Evolutionary conservation across 2,888 invertebrate species (phyloP).

Genomic region (Conomelus anceps): DNA sequence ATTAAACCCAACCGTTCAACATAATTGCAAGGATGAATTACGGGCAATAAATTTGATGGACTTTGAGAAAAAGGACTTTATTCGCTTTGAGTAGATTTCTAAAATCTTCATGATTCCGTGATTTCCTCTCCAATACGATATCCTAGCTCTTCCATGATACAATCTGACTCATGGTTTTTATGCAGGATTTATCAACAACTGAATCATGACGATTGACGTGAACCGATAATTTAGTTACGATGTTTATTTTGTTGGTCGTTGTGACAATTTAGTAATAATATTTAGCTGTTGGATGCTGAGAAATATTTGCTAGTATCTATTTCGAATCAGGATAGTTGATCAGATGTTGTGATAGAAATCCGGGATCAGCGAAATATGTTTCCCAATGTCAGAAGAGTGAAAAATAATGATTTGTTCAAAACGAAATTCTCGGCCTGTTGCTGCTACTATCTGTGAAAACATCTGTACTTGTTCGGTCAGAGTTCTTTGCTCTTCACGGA

Average conservation of each 20-base stretch:
- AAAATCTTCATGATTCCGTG: neutral
- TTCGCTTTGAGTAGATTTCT: neutral
- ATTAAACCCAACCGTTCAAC: no score
- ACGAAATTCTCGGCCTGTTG: neutral
- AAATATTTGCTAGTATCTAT: neutral
- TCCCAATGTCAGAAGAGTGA: neutral
- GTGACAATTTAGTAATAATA: neutral
- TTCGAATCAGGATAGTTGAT: no score
- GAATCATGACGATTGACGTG: neutral
- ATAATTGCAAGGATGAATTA: neutral
- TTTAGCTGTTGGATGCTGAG: no score
- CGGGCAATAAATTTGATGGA: neutral
- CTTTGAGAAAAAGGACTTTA: neutral
- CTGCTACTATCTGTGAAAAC: neutral
- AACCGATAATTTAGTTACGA: neutral
- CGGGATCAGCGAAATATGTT: neutral
- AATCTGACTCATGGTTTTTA: neutral
- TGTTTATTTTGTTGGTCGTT: neutral
- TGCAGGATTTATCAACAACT: neutral
- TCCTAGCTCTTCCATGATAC: neutral
- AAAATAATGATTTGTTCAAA: neutral
- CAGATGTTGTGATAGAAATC: neutral
- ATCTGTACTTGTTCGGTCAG: neutral
- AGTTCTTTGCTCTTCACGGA: constrained; percentile 8
- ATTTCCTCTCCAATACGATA: neutral